phyloP scores from a whole-genome alignment of 2,888 invertebrate genomes.

The Anoncus sp. region DNA sequence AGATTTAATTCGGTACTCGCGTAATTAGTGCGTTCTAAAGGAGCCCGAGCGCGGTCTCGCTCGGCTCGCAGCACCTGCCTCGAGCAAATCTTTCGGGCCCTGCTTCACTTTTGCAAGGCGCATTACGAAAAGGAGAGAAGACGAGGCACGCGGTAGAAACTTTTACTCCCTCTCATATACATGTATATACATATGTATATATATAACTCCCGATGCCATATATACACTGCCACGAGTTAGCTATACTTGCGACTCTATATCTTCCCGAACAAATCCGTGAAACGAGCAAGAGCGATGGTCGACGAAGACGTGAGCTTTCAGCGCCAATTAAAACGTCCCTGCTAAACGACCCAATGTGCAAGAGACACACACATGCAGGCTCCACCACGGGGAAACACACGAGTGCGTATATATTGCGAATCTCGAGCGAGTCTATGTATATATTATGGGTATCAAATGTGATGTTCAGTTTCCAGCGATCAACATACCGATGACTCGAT shows the following conservation, averaged over 20 bases:
- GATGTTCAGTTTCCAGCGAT: too few species aligned
- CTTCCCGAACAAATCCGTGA: constrained; percentile 75
- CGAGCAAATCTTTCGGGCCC: constrained; percentile 62
- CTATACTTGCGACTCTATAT: constrained; percentile 55
- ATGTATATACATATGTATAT: too few species aligned
- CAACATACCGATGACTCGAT: too few species aligned
- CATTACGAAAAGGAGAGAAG: constrained; percentile 36
- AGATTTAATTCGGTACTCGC: constrained; percentile 80
- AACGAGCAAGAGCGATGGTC: constrained; percentile 71
- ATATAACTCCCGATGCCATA: too few species aligned
- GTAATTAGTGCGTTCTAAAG: constrained; percentile 77
- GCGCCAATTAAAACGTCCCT: constrained; percentile 80
- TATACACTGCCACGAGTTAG: constrained; percentile 13
- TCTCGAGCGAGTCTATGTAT: neutral
- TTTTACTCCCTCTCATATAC: neutral
- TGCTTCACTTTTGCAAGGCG: constrained; percentile 35
- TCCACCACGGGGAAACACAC: too few species aligned
- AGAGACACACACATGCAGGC: too few species aligned
- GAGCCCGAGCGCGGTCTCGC: constrained; percentile 79
- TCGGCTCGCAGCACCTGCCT: constrained; percentile 81
- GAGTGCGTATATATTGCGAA: neutral
- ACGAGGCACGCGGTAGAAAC: neutral
- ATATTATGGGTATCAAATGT: too few species aligned
- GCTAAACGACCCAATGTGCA: constrained; percentile 72
- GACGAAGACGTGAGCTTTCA: constrained; percentile 76